Evolutionary conservation across 1,140 invertebrate genomes (phyloP).

Genomic region (Latrodectus geometricus): DNA sequence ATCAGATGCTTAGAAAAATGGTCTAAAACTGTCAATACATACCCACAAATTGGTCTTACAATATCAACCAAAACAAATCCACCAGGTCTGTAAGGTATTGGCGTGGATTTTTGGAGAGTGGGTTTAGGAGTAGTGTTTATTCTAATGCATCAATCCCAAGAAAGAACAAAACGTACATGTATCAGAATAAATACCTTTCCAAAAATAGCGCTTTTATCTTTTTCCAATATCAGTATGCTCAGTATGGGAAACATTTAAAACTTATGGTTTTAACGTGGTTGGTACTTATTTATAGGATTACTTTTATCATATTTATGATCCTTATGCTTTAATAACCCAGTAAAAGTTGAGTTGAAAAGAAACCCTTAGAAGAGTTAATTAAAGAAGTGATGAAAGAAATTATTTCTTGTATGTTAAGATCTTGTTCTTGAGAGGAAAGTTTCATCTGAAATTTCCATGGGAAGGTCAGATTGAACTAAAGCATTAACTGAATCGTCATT

Average conservation of each 20-base stretch:
- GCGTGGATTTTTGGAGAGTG: not conserved
- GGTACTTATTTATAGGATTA: not conserved
- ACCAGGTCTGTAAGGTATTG: not conserved
- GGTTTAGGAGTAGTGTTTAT: not conserved
- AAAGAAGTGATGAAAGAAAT: not conserved
- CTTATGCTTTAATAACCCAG: not conserved
- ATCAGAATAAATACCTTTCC: not conserved
- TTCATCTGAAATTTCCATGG: not conserved
- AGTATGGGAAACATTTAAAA: not conserved
- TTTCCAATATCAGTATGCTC: no score
- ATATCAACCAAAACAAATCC: not conserved
- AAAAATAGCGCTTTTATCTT: not conserved
- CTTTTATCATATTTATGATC: not conserved
- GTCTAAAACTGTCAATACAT: not conserved
- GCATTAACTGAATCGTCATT: not conserved
- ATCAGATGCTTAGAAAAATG: not conserved
- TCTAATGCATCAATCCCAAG: not conserved
- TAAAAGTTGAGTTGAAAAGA: not conserved
- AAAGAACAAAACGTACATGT: not conserved
- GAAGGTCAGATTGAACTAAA: not conserved
- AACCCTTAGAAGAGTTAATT: not conserved
- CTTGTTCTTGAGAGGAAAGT: not conserved
- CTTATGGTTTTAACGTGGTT: not conserved
- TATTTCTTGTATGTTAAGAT: not conserved
- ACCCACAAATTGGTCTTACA: not conserved